Conservation (phyloP, 2,888 invertebrate genomes). For the Microctonus hyperodae region DNA sequence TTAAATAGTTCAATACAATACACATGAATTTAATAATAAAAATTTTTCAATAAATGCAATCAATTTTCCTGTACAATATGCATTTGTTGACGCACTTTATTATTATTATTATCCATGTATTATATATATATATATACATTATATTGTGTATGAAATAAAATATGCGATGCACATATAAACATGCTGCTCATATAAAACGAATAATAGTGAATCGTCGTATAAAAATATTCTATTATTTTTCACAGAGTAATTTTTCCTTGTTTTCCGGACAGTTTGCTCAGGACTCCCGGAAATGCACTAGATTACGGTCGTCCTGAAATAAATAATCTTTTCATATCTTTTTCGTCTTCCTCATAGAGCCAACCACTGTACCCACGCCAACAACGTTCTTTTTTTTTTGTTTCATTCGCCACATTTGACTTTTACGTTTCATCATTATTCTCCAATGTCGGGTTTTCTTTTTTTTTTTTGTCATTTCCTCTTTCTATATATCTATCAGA, state of each 20-base stretch:
- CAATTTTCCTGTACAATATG: not conserved
- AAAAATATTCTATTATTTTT: constrained; percentile 31
- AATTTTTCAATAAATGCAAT: not conserved
- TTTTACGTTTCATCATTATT: constrained; percentile 13
- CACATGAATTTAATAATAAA: not conserved
- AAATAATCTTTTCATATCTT: constrained; percentile 28
- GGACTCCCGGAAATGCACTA: constrained; percentile 48
- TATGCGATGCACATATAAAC: constrained; percentile 16
- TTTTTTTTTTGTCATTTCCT: constrained; percentile 1
- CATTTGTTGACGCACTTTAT: not conserved
- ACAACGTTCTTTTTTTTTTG: not conserved
- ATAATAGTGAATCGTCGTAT: constrained; percentile 22
- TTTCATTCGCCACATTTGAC: not conserved
- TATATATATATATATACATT: too few species aligned
- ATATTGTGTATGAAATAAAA: constrained; percentile 2
- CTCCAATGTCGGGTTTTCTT: not conserved
- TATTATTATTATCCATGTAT: too few species aligned
- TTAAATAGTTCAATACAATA: too few species aligned
- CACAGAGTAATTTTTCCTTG: constrained; percentile 55
- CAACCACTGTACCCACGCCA: constrained; percentile 10
- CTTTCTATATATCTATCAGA: not conserved
- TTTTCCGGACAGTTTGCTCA: constrained; percentile 58
- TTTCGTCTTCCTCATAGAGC: constrained; percentile 22
- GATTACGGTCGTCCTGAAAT: constrained; percentile 48
- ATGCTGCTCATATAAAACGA: constrained; percentile 13